These are phyloP conservation scores for Ophioninae sp. DNA, from an alignment of 2,888 invertebrate genomes.

Conservation along the genomic window DNA sequence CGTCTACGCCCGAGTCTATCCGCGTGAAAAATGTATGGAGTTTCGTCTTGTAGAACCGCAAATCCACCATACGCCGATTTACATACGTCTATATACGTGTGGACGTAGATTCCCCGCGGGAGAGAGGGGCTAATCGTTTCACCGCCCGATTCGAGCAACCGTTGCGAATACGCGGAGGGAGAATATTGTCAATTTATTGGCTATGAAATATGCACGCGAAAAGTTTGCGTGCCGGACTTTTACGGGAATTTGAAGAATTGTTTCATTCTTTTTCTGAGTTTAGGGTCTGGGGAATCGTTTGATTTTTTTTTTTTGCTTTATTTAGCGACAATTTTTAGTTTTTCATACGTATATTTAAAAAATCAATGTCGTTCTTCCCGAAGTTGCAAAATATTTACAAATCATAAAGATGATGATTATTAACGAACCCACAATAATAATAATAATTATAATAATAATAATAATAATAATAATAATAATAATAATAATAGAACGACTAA, in stretches of 20 bases:
- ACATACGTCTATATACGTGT: background rate
- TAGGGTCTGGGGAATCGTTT: too few relatives aligned
- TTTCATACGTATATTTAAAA: background rate
- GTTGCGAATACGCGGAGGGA: background rate
- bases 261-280: background rate
- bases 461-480: too few relatives aligned
- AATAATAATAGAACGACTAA: too few relatives aligned
- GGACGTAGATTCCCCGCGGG: background rate
- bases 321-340: background rate
- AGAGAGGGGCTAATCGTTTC: background rate
- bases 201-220: background rate
- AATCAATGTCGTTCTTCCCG: background rate
- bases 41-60: background rate
- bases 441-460: too few relatives aligned
- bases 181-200: background rate
- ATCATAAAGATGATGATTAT: background rate
- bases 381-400: background rate
- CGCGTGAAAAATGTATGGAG: background rate
- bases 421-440: background rate
- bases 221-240: background rate
- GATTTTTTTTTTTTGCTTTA: background rate
- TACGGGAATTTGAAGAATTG: background rate
- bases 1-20: background rate
- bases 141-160: background rate
- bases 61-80: background rate